Conservation (phyloP, 2,113 vertebrate genomes). For the Circaetus gallicus region DNA sequence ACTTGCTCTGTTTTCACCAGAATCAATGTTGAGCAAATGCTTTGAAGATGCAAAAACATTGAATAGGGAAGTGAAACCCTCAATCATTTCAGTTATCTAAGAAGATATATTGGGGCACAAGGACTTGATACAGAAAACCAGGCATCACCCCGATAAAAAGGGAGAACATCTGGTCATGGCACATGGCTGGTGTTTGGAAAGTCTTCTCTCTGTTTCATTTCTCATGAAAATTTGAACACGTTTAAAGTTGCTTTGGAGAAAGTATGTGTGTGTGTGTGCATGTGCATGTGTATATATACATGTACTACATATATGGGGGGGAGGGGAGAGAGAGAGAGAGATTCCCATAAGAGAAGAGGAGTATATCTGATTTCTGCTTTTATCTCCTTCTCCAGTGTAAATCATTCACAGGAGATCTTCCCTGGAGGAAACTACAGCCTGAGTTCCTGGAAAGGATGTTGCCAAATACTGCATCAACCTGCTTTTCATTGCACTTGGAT, state of each 20-base stretch:
- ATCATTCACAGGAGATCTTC: background rate
- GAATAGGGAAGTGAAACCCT: background rate
- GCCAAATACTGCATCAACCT: constrained; percentile 46
- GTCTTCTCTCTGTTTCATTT: background rate
- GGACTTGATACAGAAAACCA: background rate
- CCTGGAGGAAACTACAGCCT: constrained; percentile 58
- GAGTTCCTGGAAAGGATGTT: constrained; percentile 64
- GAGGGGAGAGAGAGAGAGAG: background rate
- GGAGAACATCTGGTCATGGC: background rate
- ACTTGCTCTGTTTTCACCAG: background rate
- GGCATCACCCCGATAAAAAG: background rate
- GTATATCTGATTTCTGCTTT: background rate
- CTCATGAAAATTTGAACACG: background rate
- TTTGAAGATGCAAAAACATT: background rate
- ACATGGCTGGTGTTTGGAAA: background rate
- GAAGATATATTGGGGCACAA: background rate
- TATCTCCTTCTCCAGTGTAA: background rate
- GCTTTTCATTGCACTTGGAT: constrained; percentile 61
- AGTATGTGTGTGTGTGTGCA: too few species aligned
- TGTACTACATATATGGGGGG: background rate
- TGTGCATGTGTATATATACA: too few species aligned
- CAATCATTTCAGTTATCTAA: background rate
- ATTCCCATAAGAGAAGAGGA: background rate
- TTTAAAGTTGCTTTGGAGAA: background rate
- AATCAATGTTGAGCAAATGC: background rate